Conservation (phyloP, 2,797 vertebrate species). For the Sebastes minor region DNA sequence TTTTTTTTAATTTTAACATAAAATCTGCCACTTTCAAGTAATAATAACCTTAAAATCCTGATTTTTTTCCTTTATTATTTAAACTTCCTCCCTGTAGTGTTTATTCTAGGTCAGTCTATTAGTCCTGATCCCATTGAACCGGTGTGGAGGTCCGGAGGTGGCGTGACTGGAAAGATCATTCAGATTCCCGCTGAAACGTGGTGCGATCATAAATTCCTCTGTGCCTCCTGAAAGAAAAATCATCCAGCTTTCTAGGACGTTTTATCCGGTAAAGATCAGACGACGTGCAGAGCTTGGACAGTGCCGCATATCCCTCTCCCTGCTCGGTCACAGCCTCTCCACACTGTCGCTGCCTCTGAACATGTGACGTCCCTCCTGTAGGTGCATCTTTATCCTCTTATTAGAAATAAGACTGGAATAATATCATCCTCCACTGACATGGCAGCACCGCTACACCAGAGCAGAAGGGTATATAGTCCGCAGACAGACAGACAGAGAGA, state of each 20-base stretch:
- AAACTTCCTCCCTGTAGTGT: constrained; percentile 45
- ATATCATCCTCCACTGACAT: constrained; percentile 36
- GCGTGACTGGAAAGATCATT: constrained; percentile 51
- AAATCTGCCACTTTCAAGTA: not conserved
- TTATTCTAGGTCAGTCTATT: constrained; percentile 28
- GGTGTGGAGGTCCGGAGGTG: constrained; percentile 33
- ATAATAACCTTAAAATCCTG: not conserved
- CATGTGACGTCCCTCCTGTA: constrained; percentile 67
- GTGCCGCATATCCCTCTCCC: constrained; percentile 59
- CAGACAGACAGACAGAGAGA: not conserved
- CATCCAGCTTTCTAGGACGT: constrained; percentile 37
- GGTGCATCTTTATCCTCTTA: constrained; percentile 63
- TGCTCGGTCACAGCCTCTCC: constrained; percentile 59
- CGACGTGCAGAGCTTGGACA: constrained; percentile 37
- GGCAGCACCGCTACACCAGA: constrained; percentile 35
- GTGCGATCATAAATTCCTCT: constrained; percentile 52
- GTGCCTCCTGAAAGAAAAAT: constrained; percentile 12
- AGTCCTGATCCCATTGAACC: constrained; percentile 44
- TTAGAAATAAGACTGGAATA: constrained; percentile 41
- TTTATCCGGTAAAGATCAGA: constrained; percentile 41
- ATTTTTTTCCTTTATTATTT: constrained; percentile 3
- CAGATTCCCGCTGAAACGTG: constrained; percentile 57
- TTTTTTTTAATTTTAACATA: not conserved
- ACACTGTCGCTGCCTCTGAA: constrained; percentile 59
- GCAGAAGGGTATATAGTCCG: constrained; percentile 6